A percentile compares a stretch with the other conserved stretches of the same genome.
Evolutionary conservation across 2,888 invertebrate genomes (phyloP).

Genomic region (Callyntrura sp.): DNA sequence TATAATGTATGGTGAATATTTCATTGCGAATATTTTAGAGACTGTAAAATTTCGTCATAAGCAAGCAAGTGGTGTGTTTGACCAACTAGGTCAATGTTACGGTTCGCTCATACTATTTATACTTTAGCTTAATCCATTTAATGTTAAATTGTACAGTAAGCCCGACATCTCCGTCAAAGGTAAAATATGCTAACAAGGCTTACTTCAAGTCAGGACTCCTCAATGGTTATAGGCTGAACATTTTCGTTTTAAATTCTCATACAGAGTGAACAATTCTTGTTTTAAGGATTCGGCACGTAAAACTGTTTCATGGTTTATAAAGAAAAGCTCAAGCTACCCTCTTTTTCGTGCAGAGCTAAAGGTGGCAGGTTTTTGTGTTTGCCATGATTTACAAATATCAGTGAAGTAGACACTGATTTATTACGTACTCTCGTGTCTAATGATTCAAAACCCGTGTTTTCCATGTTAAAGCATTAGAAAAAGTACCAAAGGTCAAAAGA

Average conservation of each 20-base stretch:
- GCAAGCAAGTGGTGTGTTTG: not conserved
- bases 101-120: not conserved
- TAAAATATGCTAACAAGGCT: not conserved
- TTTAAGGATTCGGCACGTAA: not conserved
- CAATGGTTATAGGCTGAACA: not conserved
- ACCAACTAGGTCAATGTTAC: constrained; percentile 8
- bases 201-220: too few relatives aligned
- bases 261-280: not conserved
- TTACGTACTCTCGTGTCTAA: not conserved
- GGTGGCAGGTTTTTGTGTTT: not conserved
- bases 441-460: not conserved
- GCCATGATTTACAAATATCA: not conserved
- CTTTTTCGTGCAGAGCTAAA: too few relatives aligned
- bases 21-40: not conserved
- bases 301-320: too few relatives aligned
- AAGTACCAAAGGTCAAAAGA: not conserved
- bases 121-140: not conserved
- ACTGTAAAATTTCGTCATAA: not conserved
- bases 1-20: not conserved
- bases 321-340: too few relatives aligned
- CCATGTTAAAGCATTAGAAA: not conserved
- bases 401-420: not conserved
- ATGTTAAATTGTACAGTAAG: not conserved
- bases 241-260: not conserved
- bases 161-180: not conserved